Evolutionary conservation across 2,888 invertebrate genomes (phyloP), one percentile per base, ranked within the genome.

Genomic region (Ichneumon xanthorius): DNA sequence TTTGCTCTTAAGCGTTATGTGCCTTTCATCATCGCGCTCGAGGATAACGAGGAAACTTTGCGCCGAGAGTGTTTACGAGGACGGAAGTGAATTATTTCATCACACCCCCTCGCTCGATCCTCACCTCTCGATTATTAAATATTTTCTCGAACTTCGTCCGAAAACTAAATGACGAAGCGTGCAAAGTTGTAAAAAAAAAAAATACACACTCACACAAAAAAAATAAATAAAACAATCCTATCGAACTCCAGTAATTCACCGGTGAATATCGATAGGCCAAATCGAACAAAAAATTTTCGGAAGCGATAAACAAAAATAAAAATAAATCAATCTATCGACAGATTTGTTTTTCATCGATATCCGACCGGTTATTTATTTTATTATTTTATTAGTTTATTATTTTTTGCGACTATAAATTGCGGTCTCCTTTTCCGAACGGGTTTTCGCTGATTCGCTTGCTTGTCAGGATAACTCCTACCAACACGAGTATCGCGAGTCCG

Each of bases 1-100:
- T 63, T 75, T 61, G 45, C 73, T n/a, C 26, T 26, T 16, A 58
- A 73, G 53, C 30, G 16, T 37, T 11, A n/a, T 30, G 55, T 14
- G 48, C 19, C 75, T 65, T 65, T 11, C 55, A 55, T 55, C 65
- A 76, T 68, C 61, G 61, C 65, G 58, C 70, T 79, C 81, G 7
- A 40, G 50, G 70, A 85, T 82, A 78, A 85, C 61, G 75, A 82
- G 70, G 67, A 82, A 82, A 81, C 65, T 82, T 82, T 33, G 37
- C 50, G 22, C 53, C 11, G 40, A 73, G 73, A 37, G 65, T 82
- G 19, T 79, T 75, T 71, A 79, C 82, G 75, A 79, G 67, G 16
- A 63, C 9, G 72, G 33, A 48, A 84, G 75, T 84, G 77, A 81
- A 80, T 77, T 78, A 77, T 78, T 68, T 53, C 71, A 37, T 61